phyloP scores from a whole-genome alignment of 2,113 vertebrate genomes.

The Oncorhynchus kisutch region DNA sequence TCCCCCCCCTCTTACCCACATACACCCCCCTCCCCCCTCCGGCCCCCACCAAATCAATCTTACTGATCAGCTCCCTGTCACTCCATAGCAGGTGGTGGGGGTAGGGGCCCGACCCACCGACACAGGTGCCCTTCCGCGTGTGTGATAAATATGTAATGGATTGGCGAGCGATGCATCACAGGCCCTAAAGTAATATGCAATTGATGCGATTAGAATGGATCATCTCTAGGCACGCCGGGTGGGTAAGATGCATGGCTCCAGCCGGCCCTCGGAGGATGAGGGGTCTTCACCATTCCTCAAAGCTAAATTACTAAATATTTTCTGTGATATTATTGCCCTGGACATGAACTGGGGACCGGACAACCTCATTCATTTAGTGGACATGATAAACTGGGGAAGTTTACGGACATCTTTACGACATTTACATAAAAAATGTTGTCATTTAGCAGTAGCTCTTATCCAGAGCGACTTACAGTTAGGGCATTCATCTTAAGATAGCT shows the following conservation, averaged over 20 bases:
- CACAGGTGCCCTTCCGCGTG: background rate
- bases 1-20: background rate
- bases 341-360: constrained; percentile 22
- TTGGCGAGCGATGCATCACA: constrained; percentile 40
- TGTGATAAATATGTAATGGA: constrained; percentile 44
- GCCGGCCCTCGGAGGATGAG: constrained; percentile 1
- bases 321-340: constrained; percentile 26
- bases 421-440: too few relatives aligned
- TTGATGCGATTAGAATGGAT: constrained; percentile 47
- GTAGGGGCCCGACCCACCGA: constrained; percentile 9
- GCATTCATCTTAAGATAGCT: too few relatives aligned
- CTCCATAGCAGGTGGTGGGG: background rate
- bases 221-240: constrained; percentile 5
- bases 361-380: constrained; percentile 27
- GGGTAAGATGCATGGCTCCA: background rate
- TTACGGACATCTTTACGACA: too few relatives aligned
- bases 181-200: constrained; percentile 37
- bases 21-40: background rate
- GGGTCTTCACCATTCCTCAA: constrained; percentile 22
- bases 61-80: constrained; percentile 11
- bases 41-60: constrained; percentile 17
- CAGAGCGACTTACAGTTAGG: too few relatives aligned
- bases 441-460: too few relatives aligned
- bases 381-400: constrained; percentile 23
- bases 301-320: constrained; percentile 30